Conservation (phyloP, 2,113 vertebrate genomes). For the Cariama cristata region DNA sequence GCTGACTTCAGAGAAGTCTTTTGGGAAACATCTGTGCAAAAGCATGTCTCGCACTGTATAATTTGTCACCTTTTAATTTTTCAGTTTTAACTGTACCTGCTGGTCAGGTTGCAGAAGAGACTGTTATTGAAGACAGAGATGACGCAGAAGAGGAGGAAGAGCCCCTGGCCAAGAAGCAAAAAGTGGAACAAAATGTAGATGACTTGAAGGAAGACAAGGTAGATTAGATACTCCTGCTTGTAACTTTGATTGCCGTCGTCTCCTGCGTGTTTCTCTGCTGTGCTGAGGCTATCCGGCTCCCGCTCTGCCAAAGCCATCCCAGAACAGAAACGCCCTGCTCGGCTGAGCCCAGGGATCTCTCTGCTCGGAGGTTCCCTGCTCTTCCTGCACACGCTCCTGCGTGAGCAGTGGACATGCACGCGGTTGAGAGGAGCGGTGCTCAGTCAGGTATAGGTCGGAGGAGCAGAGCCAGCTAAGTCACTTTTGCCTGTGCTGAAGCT, state of each 20-base stretch:
- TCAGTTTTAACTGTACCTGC: slow-evolving; percentile 87
- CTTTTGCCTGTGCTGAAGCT: neutral
- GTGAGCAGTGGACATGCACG: accelerated
- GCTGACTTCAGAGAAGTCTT: neutral
- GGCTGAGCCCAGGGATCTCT: accelerated
- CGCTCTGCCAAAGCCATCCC: neutral
- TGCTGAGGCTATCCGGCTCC: neutral
- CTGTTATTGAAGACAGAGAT: slow-evolving; percentile 66
- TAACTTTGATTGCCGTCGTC: accelerated
- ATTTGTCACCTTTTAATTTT: slow-evolving; percentile 12
- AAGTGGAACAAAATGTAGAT: slow-evolving; percentile 62
- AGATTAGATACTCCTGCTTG: slow-evolving; percentile 14
- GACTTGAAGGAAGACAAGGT: slow-evolving; percentile 77
- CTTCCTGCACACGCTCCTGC: neutral
- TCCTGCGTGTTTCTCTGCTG: neutral
- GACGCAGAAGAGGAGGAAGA: slow-evolving; percentile 54
- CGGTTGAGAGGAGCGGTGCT: neutral
- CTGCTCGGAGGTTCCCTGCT: neutral
- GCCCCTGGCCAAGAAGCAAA: slow-evolving; percentile 79
- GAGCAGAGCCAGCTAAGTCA: too few species aligned
- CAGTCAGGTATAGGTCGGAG: accelerated
- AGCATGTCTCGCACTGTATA: neutral
- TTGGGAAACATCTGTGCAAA: neutral
- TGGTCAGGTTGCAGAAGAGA: slow-evolving; percentile 84
- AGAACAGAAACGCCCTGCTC: accelerated